Conservation (phyloP, 53 echinoderm and acorn worm genomes). For the Echinometra lucunter region DNA sequence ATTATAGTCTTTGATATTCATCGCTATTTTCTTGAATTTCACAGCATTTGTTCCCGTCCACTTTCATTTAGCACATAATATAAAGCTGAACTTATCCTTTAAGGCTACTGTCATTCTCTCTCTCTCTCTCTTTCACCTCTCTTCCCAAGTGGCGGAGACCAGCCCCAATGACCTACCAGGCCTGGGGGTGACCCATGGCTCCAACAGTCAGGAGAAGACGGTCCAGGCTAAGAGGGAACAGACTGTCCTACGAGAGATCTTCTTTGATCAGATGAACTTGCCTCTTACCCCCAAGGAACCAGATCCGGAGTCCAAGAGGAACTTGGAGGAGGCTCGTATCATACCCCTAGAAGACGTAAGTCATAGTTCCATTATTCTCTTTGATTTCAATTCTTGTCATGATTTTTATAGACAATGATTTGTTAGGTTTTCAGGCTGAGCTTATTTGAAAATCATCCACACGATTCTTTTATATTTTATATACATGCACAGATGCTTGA, state of each 20-base stretch:
- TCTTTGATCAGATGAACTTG: conserved; percentile 86
- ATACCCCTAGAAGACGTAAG: conserved; percentile 98
- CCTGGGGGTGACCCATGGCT: conserved; percentile 69
- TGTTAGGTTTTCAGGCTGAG: too few relatives aligned
- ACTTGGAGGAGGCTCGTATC: conserved; percentile 70
- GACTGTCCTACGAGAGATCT: conserved; percentile 90
- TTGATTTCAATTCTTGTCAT: background rate
- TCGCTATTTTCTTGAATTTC: too few relatives aligned
- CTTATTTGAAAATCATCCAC: too few relatives aligned
- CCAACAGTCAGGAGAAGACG: conserved; percentile 81
- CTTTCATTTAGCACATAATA: too few relatives aligned
- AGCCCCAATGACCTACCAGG: conserved; percentile 65
- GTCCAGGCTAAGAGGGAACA: conserved; percentile 88
- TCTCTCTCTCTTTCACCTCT: background rate
- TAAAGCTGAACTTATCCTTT: too few relatives aligned
- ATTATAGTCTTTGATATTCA: too few relatives aligned
- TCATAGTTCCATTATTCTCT: conserved; percentile 3
- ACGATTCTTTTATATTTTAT: too few relatives aligned
- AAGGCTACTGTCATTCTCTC: background rate
- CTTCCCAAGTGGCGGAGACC: conserved; percentile 79
- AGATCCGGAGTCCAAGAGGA: conserved; percentile 84
- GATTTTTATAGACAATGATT: too few relatives aligned
- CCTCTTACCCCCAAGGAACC: conserved; percentile 93
- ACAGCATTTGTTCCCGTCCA: too few relatives aligned
- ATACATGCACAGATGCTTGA: too few relatives aligned